Percentiles rank a stretch among this genome's conserved stretches.
Conservation (phyloP, 2,888 invertebrate species). For the Metellina segmentata region DNA sequence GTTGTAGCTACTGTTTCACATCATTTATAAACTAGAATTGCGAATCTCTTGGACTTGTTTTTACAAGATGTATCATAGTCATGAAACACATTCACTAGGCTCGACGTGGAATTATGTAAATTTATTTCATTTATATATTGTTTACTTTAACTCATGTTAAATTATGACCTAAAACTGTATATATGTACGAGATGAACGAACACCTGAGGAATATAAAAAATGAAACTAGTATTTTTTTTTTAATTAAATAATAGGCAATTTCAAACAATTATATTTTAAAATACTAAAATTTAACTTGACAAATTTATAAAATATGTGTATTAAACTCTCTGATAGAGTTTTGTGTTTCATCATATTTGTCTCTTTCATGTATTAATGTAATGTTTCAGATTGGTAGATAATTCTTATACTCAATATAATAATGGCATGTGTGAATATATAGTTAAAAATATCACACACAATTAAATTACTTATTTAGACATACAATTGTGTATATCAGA, state of each 20-base stretch:
- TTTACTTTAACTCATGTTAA: slow-evolving; percentile 5
- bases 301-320: too few species aligned
- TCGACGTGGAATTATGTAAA: background rate
- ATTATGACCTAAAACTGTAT: background rate
- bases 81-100: background rate
- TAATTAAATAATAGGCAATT: slow-evolving; percentile 7
- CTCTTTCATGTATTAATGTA: too few species aligned
- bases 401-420: too few species aligned
- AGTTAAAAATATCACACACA: background rate
- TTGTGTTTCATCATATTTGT: background rate
- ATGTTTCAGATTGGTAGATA: too few species aligned
- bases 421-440: too few species aligned
- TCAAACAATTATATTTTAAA: background rate
- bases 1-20: background rate
- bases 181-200: slow-evolving; percentile 1
- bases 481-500: background rate
- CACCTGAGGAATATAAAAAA: slow-evolving; percentile 3
- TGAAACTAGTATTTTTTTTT: slow-evolving; percentile 1
- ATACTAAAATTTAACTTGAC: background rate
- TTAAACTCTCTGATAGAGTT: too few species aligned
- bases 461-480: background rate
- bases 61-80: slow-evolving; percentile 26
- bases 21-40: background rate
- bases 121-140: slow-evolving; percentile 13
- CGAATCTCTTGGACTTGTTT: slow-evolving; percentile 10